Base-by-base conservation (phyloP, 2,888 invertebrate genomes). In the Melolontha melolontha region DNA sequence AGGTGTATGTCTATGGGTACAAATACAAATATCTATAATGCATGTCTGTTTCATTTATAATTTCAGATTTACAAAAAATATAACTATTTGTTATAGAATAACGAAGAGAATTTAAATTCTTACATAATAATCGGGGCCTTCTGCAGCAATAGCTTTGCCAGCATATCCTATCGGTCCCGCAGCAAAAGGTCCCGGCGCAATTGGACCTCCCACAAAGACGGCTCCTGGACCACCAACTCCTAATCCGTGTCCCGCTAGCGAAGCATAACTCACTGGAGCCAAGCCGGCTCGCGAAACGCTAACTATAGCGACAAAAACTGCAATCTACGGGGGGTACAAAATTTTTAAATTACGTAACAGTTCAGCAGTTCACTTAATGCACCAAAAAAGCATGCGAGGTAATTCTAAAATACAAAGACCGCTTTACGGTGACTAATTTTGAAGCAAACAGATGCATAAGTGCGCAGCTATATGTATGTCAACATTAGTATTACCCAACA, bases 51-150 rank as follows among this genome's bases (percentile, higher is more conserved):
- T n/a, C n/a, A n/a, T n/a, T n/a, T n/a, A n/a, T n/a, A n/a, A n/a
- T n/a, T n/a, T n/a, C n/a, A n/a, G n/a, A n/a, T n/a, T n/a, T n/a
- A n/a, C n/a, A n/a, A n/a, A n/a, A n/a, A n/a, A n/a, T n/a, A n/a
- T n/a, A n/a, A n/a, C n/a, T n/a, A n/a, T n/a, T n/a, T n/a, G n/a
- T n/a, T n/a, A n/a, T n/a, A n/a, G n/a, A n/a, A n/a, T n/a, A n/a
- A n/a, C n/a, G n/a, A n/a, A n/a, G n/a, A 22, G 2, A 22, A 22
- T 22, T 22, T 22, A 44, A 51, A 14, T 16, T 44, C 55, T 68
- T 73, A 75, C 74, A 51, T 75, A 75, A 65, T 73, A 71, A 55
- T 75, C 75, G 49, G 70, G 69, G 49, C 69, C 73, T 62, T 64
- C 68, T 51, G 68, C 39, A 67, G 65, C 57, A 12, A 39, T 40